phyloP scores from a whole-genome alignment of 2,888 invertebrate genomes.

The Vanessa cardui region DNA sequence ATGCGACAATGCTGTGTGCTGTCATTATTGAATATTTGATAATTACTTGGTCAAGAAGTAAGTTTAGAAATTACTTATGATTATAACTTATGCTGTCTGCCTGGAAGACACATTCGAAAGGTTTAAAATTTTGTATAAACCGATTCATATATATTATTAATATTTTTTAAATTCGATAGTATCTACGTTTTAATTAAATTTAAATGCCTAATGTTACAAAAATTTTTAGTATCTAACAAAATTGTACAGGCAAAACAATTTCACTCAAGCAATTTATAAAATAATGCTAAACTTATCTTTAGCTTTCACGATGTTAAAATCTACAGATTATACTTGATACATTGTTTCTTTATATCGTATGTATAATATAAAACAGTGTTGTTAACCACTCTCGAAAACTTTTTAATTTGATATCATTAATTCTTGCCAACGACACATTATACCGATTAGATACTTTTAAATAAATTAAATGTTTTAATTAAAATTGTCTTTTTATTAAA shows the following conservation, averaged over 20 bases:
- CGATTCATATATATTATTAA: no score
- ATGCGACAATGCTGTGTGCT: neutral
- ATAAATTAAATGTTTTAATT: conserved; percentile 5
- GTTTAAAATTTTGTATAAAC: no score
- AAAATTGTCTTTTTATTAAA: conserved; percentile 2
- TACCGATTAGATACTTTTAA: conserved; percentile 1
- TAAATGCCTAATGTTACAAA: no score
- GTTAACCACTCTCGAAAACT: neutral
- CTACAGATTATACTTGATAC: neutral
- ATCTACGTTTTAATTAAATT: no score
- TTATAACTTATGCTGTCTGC: no score
- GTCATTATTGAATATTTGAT: neutral
- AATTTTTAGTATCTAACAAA: no score
- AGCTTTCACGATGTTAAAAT: no score
- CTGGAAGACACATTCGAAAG: no score
- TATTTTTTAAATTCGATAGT: no score
- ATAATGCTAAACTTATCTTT: no score
- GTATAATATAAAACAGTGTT: neutral
- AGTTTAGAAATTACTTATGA: neutral
- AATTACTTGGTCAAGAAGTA: neutral
- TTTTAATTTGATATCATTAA: conserved; percentile 1
- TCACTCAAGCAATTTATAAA: no score
- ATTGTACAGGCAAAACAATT: no score
- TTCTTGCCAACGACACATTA: conserved; percentile 7
- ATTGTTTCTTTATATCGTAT: neutral